Evolutionary conservation across 2,888 invertebrate species (phyloP), one percentile per base, ranked within the genome.

Genomic region (Dicyrtomina minuta): DNA sequence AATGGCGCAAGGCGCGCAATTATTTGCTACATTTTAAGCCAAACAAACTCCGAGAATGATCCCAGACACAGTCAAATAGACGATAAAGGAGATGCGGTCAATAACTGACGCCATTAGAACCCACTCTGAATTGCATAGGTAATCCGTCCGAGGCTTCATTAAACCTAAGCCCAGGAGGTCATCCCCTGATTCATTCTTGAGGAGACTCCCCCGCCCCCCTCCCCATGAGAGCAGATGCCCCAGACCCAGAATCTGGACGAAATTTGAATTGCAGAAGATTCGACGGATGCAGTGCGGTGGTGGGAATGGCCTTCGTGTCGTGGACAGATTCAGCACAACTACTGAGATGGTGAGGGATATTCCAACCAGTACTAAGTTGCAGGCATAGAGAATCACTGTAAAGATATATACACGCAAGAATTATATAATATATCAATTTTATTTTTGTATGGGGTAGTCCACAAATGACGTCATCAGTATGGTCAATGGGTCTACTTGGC

Each of bases 361-460:
- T 68, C 83, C 84, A 75, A 81, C 84, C 80, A 83, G 82, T 74
- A 82, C 84, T 70, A 84, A 82, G 72, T 81, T 84, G 78, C 81
- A 83, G 70, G 85, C 85, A 79, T 86, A 87, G 79, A 87, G 86
- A 27, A 84, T 78, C 39, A 87, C 87, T 87, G 80, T 1, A 80
- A 82, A 76, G 64, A n/a, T n/a, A n/a, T n/a, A n/a, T n/a, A n/a
- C n/a, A n/a, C n/a, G n/a, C n/a, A n/a, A n/a, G n/a, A n/a, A n/a
- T n/a, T n/a, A n/a, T n/a, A n/a, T n/a, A n/a, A n/a, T n/a, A 33
- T 5, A 33, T 8, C 33, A 33, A 33, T 33, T 33, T 33, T 33
- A 8, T 8, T 33, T 33, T 33, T 5, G 4, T 8, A 33, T 5
- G 8, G 33, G 33, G 33, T 33, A 33, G 3, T 33, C 33, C 8